phyloP scores from a whole-genome alignment of 2,797 vertebrate genomes.

The Crenuchus spilurus region DNA sequence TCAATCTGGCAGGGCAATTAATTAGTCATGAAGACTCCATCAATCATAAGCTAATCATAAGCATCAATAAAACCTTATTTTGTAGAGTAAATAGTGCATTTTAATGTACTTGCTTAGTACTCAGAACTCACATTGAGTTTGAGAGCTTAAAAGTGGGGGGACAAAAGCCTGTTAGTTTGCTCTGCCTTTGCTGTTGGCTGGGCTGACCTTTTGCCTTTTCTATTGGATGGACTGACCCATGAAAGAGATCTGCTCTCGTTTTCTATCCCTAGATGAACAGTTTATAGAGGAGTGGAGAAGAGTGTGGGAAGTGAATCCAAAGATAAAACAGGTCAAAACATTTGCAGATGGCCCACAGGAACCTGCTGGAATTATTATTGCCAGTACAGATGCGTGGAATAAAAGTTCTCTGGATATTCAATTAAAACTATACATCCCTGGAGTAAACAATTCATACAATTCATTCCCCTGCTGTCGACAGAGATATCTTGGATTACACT shows the following conservation, averaged over 20 bases:
- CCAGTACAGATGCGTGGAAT: not conserved
- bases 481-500: not conserved
- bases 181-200: slow-evolving; percentile 11
- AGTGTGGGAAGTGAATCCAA: slow-evolving; percentile 35
- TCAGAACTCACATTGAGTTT: no score
- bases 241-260: slow-evolving; percentile 38
- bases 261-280: slow-evolving; percentile 40
- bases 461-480: not conserved
- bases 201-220: slow-evolving; percentile 15
- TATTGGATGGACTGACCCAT: slow-evolving; percentile 7
- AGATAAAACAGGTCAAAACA: slow-evolving; percentile 25
- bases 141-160: not conserved
- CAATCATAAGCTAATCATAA: no score
- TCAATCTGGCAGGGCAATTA: no score
- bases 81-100: no score
- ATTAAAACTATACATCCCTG: not conserved
- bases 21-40: no score
- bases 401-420: not conserved
- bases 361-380: slow-evolving; percentile 12
- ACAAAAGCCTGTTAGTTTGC: not conserved
- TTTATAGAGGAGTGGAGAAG: slow-evolving; percentile 36
- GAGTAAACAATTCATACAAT: not conserved
- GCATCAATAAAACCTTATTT: no score
- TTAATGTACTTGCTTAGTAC: no score
- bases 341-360: slow-evolving; percentile 21